These are phyloP conservation scores for Linnaemya tessellans DNA, from an alignment of 2,888 invertebrate species.

Conservation along the genomic window DNA sequence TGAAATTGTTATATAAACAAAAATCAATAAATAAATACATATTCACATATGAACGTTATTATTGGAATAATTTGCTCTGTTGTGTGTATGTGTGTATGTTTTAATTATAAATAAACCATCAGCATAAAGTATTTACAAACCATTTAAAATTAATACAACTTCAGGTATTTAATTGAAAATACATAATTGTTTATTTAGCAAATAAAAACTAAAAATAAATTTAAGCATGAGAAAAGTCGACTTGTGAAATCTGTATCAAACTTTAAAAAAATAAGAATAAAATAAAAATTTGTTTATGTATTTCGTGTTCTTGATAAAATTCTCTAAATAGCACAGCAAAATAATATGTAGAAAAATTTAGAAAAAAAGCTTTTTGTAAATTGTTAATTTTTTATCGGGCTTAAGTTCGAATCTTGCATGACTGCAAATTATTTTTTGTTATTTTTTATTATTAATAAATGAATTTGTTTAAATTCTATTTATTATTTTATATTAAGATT, in stretches of 20 bases:
- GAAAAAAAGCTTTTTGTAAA: no score
- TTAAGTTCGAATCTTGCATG: no score
- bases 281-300: background rate
- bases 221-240: background rate
- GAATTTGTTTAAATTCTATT: no score
- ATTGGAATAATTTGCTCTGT: no score
- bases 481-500: no score
- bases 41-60: background rate
- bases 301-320: no score
- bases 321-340: no score
- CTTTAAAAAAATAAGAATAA: background rate
- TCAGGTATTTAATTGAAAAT: conserved; percentile 49
- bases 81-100: conserved; percentile 16
- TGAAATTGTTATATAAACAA: conserved; percentile 14
- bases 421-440: no score
- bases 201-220: background rate
- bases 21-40: conserved; percentile 29
- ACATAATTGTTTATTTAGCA: conserved; percentile 7
- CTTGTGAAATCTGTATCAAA: background rate
- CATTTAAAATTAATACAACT: conserved; percentile 54
- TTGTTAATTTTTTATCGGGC: no score
- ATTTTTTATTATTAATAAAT: no score
- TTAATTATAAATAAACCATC: conserved; percentile 56
- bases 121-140: conserved; percentile 55
- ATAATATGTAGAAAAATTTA: no score